Conservation (phyloP, 2,797 vertebrate genomes). For the Myiothlypis coronata region DNA sequence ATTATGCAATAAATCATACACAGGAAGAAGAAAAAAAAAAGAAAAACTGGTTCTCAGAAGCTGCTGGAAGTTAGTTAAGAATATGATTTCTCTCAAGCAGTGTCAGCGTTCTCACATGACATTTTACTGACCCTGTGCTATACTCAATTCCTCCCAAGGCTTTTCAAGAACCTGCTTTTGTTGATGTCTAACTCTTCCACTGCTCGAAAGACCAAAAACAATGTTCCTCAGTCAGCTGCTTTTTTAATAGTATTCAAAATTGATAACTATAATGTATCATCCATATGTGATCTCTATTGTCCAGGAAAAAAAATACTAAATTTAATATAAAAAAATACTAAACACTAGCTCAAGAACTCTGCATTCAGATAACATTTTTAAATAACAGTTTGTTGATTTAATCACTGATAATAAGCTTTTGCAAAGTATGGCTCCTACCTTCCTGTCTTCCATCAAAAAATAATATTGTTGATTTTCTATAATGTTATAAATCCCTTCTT, state of each 20-base stretch:
- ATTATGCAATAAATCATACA: neutral
- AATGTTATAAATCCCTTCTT: neutral
- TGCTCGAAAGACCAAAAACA: neutral
- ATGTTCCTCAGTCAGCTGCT: neutral
- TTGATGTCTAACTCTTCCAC: neutral
- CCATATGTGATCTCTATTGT: neutral
- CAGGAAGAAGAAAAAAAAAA: neutral
- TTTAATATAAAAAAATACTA: neutral
- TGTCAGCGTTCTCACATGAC: neutral
- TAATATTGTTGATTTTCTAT: neutral
- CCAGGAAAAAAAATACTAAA: neutral
- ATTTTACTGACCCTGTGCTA: neutral
- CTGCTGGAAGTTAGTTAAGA: neutral
- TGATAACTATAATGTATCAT: neutral
- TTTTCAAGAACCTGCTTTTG: neutral
- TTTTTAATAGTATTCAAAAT: neutral
- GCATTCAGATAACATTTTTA: neutral
- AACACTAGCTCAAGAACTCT: neutral
- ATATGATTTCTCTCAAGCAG: neutral
- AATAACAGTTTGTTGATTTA: neutral
- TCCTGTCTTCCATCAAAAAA: neutral
- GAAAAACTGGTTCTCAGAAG: neutral
- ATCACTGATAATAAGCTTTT: neutral
- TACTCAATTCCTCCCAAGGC: neutral
- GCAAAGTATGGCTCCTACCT: neutral